These are phyloP conservation scores for Macrotis lagotis DNA, from an alignment of 2,113 vertebrate genomes.

Conservation along the genomic window DNA sequence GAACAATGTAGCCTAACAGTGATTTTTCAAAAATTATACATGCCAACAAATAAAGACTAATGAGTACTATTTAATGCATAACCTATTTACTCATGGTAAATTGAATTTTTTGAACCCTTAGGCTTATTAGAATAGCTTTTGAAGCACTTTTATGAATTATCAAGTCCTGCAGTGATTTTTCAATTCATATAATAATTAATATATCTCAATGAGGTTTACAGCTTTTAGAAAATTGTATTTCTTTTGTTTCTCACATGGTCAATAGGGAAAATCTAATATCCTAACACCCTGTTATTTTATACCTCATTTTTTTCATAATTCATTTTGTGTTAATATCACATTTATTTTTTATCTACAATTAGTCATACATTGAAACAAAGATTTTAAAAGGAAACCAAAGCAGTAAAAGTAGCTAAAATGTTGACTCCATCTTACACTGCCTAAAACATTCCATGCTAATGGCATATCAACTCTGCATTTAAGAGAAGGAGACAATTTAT, in stretches of 20 bases:
- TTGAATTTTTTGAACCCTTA: not conserved
- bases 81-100: not conserved
- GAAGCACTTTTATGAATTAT: conserved; percentile 39
- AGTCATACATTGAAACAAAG: not conserved
- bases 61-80: conserved; percentile 21
- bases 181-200: conserved; percentile 11
- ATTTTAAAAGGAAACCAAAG: not conserved
- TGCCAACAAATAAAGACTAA: conserved; percentile 36
- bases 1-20: conserved; percentile 12
- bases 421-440: not conserved
- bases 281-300: not conserved
- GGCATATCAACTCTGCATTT: not conserved
- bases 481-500: not conserved
- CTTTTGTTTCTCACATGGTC: not conserved
- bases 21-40: not conserved
- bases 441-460: not conserved
- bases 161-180: conserved; percentile 11
- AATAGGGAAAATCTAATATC: conserved; percentile 4
- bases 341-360: not conserved
- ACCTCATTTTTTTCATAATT: not conserved
- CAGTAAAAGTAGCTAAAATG: not conserved
- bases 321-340: not conserved
- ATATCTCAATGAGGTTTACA: not conserved
- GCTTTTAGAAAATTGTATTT: not conserved
- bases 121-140: not conserved